Conservation (phyloP, 1,140 invertebrate genomes). For the Ylistrum balloti region DNA sequence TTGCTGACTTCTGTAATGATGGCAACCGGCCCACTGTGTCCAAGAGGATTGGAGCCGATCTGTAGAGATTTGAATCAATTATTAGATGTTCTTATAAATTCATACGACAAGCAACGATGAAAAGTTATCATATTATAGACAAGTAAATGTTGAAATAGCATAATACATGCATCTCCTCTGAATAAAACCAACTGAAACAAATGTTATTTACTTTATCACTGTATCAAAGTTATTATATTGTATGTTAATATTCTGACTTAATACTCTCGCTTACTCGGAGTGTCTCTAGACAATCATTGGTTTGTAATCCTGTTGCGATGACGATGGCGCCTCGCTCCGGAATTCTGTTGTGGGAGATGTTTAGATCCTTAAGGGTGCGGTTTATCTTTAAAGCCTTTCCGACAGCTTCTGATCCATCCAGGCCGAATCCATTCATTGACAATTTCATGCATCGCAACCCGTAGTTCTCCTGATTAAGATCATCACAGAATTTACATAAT, state of each 20-base stretch:
- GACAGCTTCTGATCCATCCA: constrained; percentile 71
- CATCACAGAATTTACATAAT: neutral
- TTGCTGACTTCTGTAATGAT: constrained; percentile 71
- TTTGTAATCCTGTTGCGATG: constrained; percentile 73
- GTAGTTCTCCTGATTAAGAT: constrained; percentile 72
- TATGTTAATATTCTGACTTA: no score
- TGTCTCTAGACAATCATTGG: constrained; percentile 72
- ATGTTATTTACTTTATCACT: no score
- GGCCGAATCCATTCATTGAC: constrained; percentile 77
- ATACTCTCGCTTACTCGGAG: constrained; percentile 70
- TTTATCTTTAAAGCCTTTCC: constrained; percentile 76
- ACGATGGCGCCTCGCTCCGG: constrained; percentile 67
- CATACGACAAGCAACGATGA: no score
- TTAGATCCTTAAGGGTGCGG: constrained; percentile 72
- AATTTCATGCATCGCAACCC: constrained; percentile 73
- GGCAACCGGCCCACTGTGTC: constrained; percentile 66
- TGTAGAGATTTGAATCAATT: constrained; percentile 45
- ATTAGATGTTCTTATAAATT: no score
- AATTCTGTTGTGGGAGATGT: constrained; percentile 76
- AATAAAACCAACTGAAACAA: no score
- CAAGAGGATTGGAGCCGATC: constrained; percentile 75
- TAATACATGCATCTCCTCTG: no score
- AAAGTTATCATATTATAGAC: no score
- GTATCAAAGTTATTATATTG: no score
- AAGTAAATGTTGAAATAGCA: no score